Percentiles rank a stretch among this genome's conserved stretches.
These are phyloP conservation scores for Spilogale gracilis DNA, from an alignment of 2,113 vertebrate genomes.

Conservation along the genomic window DNA sequence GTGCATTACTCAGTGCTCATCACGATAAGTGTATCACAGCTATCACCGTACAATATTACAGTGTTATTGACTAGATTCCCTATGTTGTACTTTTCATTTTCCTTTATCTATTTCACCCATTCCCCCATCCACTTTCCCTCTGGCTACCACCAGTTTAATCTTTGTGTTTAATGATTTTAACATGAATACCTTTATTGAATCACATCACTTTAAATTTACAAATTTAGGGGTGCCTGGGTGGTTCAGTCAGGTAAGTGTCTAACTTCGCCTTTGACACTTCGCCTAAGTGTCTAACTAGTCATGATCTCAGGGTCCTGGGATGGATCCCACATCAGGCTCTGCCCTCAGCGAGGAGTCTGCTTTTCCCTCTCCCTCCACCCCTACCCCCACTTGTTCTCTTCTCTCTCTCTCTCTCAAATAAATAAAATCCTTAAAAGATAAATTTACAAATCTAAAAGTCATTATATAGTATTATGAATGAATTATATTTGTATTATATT, in stretches of 20 bases:
- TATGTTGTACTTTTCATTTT: background rate
- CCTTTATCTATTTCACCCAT: background rate
- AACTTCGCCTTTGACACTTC: background rate
- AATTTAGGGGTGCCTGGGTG: background rate
- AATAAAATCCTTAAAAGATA: background rate
- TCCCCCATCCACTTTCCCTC: background rate
- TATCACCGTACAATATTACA: background rate
- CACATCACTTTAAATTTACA: background rate
- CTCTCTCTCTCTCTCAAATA: background rate
- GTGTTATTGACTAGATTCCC: background rate
- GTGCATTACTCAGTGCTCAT: background rate
- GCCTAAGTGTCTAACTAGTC: background rate
- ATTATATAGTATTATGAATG: background rate
- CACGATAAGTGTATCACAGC: background rate
- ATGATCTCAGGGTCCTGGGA: background rate
- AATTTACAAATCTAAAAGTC: background rate
- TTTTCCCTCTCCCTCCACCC: background rate
- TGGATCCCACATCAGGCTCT: background rate
- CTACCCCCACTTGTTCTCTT: background rate
- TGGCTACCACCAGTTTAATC: background rate
- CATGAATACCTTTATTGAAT: slow-evolving; percentile 27
- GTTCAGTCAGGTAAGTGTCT: background rate
- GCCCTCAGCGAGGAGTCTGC: background rate
- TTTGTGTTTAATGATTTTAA: background rate
- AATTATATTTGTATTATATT: background rate